phyloP scores from a whole-genome alignment of 2,113 vertebrate species.

The Cinclus cinclus region DNA sequence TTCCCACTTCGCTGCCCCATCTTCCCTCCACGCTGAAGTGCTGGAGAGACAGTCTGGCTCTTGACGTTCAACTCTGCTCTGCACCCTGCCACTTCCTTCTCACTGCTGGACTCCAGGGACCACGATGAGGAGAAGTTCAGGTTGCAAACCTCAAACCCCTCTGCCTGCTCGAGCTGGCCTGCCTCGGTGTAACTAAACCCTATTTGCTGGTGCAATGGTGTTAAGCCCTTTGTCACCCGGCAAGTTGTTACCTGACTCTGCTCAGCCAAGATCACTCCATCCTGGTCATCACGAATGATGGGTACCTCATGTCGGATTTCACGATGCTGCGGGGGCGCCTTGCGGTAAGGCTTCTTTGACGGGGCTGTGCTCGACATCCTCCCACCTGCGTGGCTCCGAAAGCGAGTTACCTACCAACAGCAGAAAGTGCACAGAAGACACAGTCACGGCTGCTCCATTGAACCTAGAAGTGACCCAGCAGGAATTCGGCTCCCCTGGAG shows the following conservation, averaged over 20 bases:
- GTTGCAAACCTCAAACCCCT: slow-evolving; percentile 58
- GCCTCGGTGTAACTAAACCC: slow-evolving; percentile 62
- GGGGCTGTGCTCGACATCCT: slow-evolving; percentile 87
- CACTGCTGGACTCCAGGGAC: slow-evolving; percentile 74
- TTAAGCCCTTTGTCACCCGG: slow-evolving; percentile 52
- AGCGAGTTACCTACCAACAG: slow-evolving; percentile 50
- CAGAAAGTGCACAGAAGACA: slow-evolving; percentile 44
- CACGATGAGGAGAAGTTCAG: slow-evolving; percentile 59
- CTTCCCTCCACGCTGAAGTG: slow-evolving; percentile 2
- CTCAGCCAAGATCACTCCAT: slow-evolving; percentile 72
- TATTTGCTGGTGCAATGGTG: slow-evolving; percentile 46
- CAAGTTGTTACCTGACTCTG: slow-evolving; percentile 79
- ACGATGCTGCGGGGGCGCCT: slow-evolving; percentile 94
- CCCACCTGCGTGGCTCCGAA: slow-evolving; percentile 23
- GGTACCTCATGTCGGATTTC: slow-evolving; percentile 83
- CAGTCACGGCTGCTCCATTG: neutral
- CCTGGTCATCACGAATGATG: slow-evolving; percentile 74
- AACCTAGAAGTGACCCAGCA: slow-evolving; percentile 8
- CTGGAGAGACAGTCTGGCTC: slow-evolving; percentile 17
- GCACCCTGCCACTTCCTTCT: slow-evolving; percentile 67
- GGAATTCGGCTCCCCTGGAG: neutral
- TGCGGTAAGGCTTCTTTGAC: slow-evolving; percentile 93
- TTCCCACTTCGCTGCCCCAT: slow-evolving; percentile 45
- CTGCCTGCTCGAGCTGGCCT: slow-evolving; percentile 53
- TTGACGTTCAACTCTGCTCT: slow-evolving; percentile 28